phyloP scores from a whole-genome alignment of 2,113 vertebrate genomes.

The Melanotaenia duboulayi region DNA sequence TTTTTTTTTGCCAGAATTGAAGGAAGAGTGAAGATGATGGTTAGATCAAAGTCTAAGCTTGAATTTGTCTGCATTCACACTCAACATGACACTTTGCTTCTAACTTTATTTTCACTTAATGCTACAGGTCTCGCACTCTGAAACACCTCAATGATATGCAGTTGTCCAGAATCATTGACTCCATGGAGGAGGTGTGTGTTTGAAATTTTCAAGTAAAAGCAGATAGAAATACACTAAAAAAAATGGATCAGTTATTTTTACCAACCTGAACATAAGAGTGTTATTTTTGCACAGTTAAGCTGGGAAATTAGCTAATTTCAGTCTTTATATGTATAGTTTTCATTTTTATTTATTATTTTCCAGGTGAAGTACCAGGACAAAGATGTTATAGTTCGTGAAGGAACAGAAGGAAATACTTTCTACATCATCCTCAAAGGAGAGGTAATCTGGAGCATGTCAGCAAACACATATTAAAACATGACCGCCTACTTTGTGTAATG shows the following conservation, averaged over 20 bases:
- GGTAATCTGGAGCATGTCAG: constrained; percentile 58
- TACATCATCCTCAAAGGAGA: constrained; percentile 87
- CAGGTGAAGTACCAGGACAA: constrained; percentile 84
- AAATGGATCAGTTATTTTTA: too few species aligned
- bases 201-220: neutral
- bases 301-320: neutral
- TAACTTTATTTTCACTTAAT: neutral
- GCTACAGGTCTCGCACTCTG: constrained; percentile 79
- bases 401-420: constrained; percentile 82
- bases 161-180: constrained; percentile 85
- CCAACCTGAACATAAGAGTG: neutral
- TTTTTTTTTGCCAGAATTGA: neutral
- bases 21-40: neutral
- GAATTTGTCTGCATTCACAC: neutral
- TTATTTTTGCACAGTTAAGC: neutral
- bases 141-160: constrained; percentile 82
- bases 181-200: constrained; percentile 84
- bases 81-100: neutral
- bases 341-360: neutral
- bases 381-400: constrained; percentile 84
- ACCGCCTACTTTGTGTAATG: too few species aligned
- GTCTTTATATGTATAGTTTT: neutral
- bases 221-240: too few species aligned
- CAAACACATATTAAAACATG: too few species aligned
- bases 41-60: too few species aligned